Evolutionary conservation across 2,888 invertebrate species (phyloP), one percentile per base, ranked within the genome.

Genomic region (Apodemia hepburni): DNA sequence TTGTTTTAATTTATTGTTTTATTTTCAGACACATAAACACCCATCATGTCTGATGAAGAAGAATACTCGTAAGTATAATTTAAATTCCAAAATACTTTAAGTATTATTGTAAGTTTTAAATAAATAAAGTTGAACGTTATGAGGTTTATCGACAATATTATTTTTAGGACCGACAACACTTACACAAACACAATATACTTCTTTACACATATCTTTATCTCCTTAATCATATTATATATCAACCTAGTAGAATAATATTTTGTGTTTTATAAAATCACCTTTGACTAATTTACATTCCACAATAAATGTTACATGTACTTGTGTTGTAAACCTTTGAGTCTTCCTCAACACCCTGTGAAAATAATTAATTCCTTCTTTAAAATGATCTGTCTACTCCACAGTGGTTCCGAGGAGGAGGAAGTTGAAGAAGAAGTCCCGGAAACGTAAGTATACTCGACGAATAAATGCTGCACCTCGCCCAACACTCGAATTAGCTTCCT

Each of bases 21-120:
- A 69, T 77, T 89, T 85, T 62, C 92, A 92, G 92, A 91, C 73
- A 81, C 74, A 84, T 82, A 91, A 89, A 79, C 84, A 89, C 92
- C 91, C 94, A 96, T 91, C 94, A 97, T 97, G 97, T 97, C 97
- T 93, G 97, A 97, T 94, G 97, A 97, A 92, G 97, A 97, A 93
- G 97, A 97, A 94, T 97, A 97, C 94, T 97, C 97, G 97, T 97
- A 94, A 97, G 97, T 97, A 93, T 77, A 62, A 22, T 42, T 15
- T 11, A 38, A 38, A 38, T 38, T 38, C 2, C 38, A 11, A 38
- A 11, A 38, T 33, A 33, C 38, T 12, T 9, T 38, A 8, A 0
- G 8, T 33, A 38, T 2, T 38, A 38, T 38, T 38, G 11, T 11
- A 38, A 38, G 38, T 11, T 38, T 38, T 38, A 11, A 38, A 11